These are phyloP conservation scores for Microtus pennsylvanicus DNA, from an alignment of 2,113 vertebrate species.

Conservation along the genomic window DNA sequence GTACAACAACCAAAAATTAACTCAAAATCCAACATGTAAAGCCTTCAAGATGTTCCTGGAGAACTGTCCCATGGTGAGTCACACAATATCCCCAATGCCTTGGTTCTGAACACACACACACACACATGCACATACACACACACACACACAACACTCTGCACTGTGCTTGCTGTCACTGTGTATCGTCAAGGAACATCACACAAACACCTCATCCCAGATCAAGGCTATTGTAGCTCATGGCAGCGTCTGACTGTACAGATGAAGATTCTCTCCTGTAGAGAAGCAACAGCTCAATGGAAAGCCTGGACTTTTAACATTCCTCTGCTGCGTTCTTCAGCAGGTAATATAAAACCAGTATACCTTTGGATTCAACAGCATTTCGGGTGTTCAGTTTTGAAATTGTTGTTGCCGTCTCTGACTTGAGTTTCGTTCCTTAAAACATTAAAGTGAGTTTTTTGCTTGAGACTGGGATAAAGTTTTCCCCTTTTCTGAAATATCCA, in stretches of 20 bases:
- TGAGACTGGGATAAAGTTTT: neutral
- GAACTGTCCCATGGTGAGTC: neutral
- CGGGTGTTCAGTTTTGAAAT: neutral
- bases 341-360: neutral
- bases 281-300: neutral
- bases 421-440: neutral
- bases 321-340: neutral
- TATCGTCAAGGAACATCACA: neutral
- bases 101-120: neutral
- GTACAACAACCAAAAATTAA: neutral
- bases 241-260: neutral
- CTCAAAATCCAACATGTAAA: neutral
- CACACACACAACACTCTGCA: neutral
- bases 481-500: neutral
- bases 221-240: neutral
- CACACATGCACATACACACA: no score
- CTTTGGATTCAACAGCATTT: neutral
- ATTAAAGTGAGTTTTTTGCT: neutral
- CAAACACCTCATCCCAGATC: no score
- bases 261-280: neutral
- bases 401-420: neutral
- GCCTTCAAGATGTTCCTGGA: neutral
- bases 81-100: neutral
- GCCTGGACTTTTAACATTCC: neutral
- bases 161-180: no score